Percentiles rank a stretch among this genome's conserved stretches.
phyloP scores from a whole-genome alignment of 2,113 vertebrate genomes.

The Cairina moschata region DNA sequence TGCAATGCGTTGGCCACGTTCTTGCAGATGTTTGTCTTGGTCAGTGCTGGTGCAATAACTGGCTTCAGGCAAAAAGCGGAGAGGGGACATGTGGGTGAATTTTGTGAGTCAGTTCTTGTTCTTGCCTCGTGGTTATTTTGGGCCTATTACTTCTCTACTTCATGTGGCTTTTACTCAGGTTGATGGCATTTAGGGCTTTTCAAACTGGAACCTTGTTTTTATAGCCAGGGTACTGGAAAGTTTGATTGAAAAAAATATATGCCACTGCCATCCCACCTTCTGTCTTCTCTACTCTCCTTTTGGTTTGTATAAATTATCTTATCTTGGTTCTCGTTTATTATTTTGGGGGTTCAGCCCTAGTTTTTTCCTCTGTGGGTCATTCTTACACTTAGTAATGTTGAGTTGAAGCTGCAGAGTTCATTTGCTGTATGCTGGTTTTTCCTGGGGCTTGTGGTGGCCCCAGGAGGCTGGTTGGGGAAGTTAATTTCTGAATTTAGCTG shows the following conservation, averaged over 20 bases:
- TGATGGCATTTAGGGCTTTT: not conserved
- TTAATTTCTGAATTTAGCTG: not conserved
- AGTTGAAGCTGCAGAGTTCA: not conserved
- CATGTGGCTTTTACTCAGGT: not conserved
- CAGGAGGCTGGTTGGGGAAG: not conserved
- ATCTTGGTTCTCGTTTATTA: not conserved
- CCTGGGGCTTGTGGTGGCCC: not conserved
- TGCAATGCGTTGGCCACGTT: accelerated
- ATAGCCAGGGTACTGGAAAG: not conserved
- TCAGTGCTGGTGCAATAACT: not conserved
- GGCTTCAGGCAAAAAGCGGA: not conserved
- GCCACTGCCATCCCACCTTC: not conserved
- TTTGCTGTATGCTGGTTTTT: not conserved
- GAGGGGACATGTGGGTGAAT: accelerated
- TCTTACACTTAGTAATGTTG: accelerated
- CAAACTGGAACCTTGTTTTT: not conserved
- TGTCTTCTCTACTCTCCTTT: not conserved
- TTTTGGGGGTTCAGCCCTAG: not conserved
- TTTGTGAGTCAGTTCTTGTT: not conserved
- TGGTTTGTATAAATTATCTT: not conserved
- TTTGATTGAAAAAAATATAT: not conserved
- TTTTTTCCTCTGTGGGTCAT: not conserved
- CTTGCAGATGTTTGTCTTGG: not conserved
- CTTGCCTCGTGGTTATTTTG: accelerated
- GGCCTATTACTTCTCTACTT: not conserved